Evolutionary conservation across 1,140 invertebrate species (phyloP), one percentile per base, ranked within the genome.

Genomic region (Pseudomyrmex concolor): DNA sequence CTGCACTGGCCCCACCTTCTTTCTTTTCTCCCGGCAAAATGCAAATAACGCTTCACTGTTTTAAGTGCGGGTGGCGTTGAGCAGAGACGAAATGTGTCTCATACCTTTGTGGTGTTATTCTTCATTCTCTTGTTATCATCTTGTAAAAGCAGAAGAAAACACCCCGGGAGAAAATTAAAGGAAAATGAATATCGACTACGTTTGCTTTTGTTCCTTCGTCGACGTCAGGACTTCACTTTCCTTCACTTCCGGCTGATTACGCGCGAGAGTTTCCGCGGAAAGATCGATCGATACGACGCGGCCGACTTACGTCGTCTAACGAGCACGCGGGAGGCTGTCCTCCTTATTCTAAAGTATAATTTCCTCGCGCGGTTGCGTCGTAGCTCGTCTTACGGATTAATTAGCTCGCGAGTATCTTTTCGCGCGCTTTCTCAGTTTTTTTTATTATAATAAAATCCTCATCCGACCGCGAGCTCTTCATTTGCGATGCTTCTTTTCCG

Each of bases 391-490:
- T 74, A 63, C 25, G 59, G 70, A 82, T 74, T 82, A 74, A 82
- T 82, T 82, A 82, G 34, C 17, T 55, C n/a, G 13, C 34, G 15
- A 63, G 48, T 57, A 12, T 80, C 15, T 43, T 62, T 57, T 55
- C 7, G 25, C 19, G 25, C 19, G 22, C 22, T 63, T 51, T 63
- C n/a, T 82, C 34, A 54, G 62, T 74, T 82, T 34, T 74, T 82
- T 34, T 34, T 34, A 7, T 34, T 82, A 82, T 63, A 15, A 74
- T 54, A 13, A 82, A 82, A 74, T 82, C 48, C 25, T 60, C 15
- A 12, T 43, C 7, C 54, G n/a, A 19, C 25, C 25, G 25, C 25
- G 43, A 22, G 1, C 22, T 67, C 13, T 48, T 64, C 12, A 59
- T 60, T 48, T 34, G 19, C 19, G 9, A 71, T 60, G 4, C 10